Evolutionary conservation across 2,113 vertebrate species (phyloP).

Genomic region (Heptranchias perlo): DNA sequence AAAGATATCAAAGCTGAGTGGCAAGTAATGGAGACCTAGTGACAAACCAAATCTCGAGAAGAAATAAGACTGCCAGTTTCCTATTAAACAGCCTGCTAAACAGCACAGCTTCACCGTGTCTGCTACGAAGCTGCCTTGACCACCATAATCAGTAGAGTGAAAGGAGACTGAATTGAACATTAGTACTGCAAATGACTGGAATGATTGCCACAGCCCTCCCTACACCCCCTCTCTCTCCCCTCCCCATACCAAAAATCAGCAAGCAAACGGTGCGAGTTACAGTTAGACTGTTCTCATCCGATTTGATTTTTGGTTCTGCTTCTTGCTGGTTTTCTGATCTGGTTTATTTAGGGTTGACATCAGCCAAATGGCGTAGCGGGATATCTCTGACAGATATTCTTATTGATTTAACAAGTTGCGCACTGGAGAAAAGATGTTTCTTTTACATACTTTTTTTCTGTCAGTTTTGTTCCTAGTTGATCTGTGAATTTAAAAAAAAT

Average conservation of each 20-base stretch:
- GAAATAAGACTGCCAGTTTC: constrained; percentile 99
- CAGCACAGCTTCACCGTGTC: constrained; percentile 71
- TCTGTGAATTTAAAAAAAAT: constrained; percentile 6
- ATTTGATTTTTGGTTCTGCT: constrained; percentile 64
- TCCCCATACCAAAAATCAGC: constrained; percentile 63
- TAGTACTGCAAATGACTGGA: constrained; percentile 98
- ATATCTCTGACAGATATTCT: constrained; percentile 84
- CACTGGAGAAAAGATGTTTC: constrained; percentile 64
- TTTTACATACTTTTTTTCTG: constrained; percentile 39
- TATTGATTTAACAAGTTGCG: constrained; percentile 86
- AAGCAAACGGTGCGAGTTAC: constrained; percentile 63
- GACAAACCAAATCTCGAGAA: constrained; percentile 98
- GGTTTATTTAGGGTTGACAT: constrained; percentile 96
- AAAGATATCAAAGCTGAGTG: constrained; percentile 99
- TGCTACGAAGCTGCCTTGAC: constrained; percentile 74
- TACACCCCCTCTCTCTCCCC: constrained; percentile 47
- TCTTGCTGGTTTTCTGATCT: constrained; percentile 71
- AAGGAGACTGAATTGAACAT: constrained; percentile 98
- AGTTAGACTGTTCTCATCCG: constrained; percentile 56
- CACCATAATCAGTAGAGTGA: constrained; percentile 97
- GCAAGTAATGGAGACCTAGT: constrained; percentile 98
- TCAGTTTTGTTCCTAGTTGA: neutral
- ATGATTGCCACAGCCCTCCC: constrained; percentile 72
- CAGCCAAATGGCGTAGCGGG: constrained; percentile 85
- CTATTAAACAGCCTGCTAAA: constrained; percentile 96